Evolutionary conservation across 2,797 vertebrate species (phyloP), one percentile per base, ranked within the genome.

Genomic region (Poliocrania exsul): DNA sequence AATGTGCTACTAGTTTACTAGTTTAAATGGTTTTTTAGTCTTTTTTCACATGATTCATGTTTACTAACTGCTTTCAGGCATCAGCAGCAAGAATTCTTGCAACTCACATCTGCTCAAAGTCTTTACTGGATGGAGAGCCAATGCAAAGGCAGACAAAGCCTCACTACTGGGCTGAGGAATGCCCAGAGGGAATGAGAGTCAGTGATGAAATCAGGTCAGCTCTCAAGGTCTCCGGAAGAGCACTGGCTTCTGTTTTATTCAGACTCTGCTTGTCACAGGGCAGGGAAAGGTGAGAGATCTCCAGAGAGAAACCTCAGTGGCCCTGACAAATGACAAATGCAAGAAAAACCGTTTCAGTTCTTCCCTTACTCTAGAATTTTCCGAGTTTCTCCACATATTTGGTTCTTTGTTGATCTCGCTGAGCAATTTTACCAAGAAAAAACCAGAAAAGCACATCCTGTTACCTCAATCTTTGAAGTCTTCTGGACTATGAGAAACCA

Each of bases 201-300:
- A 37, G 17, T 11, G 46, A 49, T 18, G 77, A 62, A 90, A 86
- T 42, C 66, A 47, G 95, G 70, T 62, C 93, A 86, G 38, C 70
- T 74, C 82, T 46, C 75, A 50, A 81, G 90, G 86, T 38, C 88
- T 69, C 35, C n/a, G 31, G 29, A 46, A 74, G 28, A 67, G 37
- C 9, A 5, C 65, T 57, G 62, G 38, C 38, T 87, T n/a, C 86
- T 67, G 31, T 20, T 88, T 31, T 50, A 13, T 8, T 50, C 75
- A 74, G 57, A 44, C 35, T 40, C 33, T 38, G 54, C 51, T 53
- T 29, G 33, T 11, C 50, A 16, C 21, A 31, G 75, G 65, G 51
- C 78, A 67, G 35, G 29, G 44, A 44, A 62, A 51, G 70, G 54
- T 38, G 73, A 40, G 0, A 53, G 56, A 78, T 23, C 14, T 37